Conservation (phyloP, 2,888 invertebrate species). For the Pachymerium ferrugineum region DNA sequence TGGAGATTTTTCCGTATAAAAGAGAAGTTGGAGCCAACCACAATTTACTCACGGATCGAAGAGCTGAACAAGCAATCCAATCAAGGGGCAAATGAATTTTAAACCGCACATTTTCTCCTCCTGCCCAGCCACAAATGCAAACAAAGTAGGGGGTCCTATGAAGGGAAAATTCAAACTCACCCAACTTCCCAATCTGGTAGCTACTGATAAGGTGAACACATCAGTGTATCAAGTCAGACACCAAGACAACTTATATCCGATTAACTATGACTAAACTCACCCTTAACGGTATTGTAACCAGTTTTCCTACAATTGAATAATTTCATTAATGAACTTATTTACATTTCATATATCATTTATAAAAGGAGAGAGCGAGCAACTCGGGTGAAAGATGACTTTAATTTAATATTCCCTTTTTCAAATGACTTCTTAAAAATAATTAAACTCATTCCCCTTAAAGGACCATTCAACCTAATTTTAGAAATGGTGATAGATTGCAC, state of each 20-base stretch:
- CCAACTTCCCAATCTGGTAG: slow-evolving; percentile 15
- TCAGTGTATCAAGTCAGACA: slow-evolving; percentile 6
- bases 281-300: not conserved
- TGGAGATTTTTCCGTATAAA: too few relatives aligned
- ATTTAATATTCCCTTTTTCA: not conserved
- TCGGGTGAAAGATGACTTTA: not conserved
- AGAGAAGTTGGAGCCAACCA: not conserved
- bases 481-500: too few relatives aligned
- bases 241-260: not conserved
- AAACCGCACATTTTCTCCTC: slow-evolving; percentile 16
- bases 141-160: too few relatives aligned
- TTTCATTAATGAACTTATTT: not conserved
- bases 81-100: slow-evolving; percentile 18
- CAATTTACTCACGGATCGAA: not conserved
- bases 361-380: not conserved
- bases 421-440: not conserved
- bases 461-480: too few relatives aligned
- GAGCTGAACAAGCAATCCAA: slow-evolving; percentile 9
- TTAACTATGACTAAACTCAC: not conserved
- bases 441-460: slow-evolving; percentile 1
- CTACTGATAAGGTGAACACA: slow-evolving; percentile 1
- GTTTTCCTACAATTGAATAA: not conserved
- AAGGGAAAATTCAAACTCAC: slow-evolving; percentile 1
- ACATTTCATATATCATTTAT: not conserved
- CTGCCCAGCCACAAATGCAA: slow-evolving; percentile 18